phyloP scores from a whole-genome alignment of 2,113 vertebrate species.

The Osmerus eperlanus region DNA sequence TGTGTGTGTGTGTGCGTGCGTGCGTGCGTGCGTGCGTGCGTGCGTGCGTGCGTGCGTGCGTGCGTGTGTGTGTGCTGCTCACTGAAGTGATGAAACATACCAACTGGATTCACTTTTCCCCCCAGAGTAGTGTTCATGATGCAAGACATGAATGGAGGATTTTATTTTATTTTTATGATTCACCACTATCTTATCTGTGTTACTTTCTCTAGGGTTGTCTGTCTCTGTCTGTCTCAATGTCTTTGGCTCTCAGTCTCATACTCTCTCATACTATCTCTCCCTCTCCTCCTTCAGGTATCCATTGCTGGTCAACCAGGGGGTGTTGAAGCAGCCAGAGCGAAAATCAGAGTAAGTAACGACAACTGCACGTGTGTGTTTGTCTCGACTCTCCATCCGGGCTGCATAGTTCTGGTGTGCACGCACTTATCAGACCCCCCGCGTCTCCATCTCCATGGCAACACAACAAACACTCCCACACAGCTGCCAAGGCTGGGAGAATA shows the following conservation, averaged over 20 bases:
- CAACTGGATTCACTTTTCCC: too few species aligned
- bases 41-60: too few species aligned
- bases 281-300: slow-evolving; percentile 74
- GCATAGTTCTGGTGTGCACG: background rate
- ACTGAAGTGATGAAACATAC: too few species aligned
- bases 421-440: background rate
- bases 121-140: too few species aligned
- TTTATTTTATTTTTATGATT: background rate
- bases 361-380: background rate
- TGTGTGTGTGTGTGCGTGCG: slow-evolving; percentile 1
- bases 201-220: slow-evolving; percentile 12
- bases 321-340: slow-evolving; percentile 84
- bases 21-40: too few species aligned
- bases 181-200: background rate
- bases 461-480: background rate
- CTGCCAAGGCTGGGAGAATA: background rate
- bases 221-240: slow-evolving; percentile 9
- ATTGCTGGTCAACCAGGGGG: slow-evolving; percentile 87
- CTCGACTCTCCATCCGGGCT: background rate
- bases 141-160: too few species aligned
- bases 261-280: background rate
- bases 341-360: slow-evolving; percentile 79
- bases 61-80: background rate
- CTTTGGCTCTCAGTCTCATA: background rate
- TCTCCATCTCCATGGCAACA: slow-evolving; percentile 17